Percentiles rank a stretch among this genome's conserved stretches.
Evolutionary conservation across 2,888 invertebrate species (phyloP).

Genomic region (Drosophila parthenogenetica): DNA sequence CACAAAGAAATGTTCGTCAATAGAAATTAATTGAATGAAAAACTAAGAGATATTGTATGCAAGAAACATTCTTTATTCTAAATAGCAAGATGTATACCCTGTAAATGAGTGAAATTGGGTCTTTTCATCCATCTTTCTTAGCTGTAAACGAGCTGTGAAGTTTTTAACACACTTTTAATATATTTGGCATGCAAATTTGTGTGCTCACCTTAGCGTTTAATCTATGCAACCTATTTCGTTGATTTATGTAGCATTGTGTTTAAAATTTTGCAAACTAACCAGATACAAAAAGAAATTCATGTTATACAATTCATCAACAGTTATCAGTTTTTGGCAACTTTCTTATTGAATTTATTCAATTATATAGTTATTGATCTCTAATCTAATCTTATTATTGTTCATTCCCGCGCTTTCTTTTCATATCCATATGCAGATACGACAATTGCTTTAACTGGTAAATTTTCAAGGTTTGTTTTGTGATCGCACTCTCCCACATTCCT

Average conservation of each 20-base stretch:
- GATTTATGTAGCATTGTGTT: conserved; percentile 24
- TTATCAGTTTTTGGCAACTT: background rate
- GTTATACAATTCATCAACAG: conserved; percentile 6
- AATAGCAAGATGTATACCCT: conserved; percentile 13
- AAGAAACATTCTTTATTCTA: conserved; percentile 12
- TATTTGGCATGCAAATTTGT: conserved; percentile 30
- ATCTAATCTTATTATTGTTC: conserved; percentile 15
- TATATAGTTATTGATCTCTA: conserved; percentile 20
- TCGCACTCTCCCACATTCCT: conserved; percentile 16
- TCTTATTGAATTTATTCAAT: conserved; percentile 12
- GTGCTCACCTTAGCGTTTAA: conserved; percentile 19
- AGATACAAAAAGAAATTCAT: conserved; percentile 8
- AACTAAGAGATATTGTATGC: conserved; percentile 2
- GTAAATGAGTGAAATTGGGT: background rate
- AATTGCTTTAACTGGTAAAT: conserved; percentile 11
- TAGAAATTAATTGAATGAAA: conserved; percentile 34
- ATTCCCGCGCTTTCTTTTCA: conserved; percentile 31
- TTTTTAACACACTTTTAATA: background rate
- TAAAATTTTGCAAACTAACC: conserved; percentile 13
- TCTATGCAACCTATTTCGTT: conserved; percentile 32
- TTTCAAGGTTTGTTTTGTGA: conserved; percentile 14
- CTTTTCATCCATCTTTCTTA: no score
- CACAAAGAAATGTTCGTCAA: conserved; percentile 20
- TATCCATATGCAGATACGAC: conserved; percentile 22
- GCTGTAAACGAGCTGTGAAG: background rate